Evolutionary conservation across 2,888 invertebrate species (phyloP), one percentile per base, ranked within the genome.

Genomic region (Dynastes tityus): DNA sequence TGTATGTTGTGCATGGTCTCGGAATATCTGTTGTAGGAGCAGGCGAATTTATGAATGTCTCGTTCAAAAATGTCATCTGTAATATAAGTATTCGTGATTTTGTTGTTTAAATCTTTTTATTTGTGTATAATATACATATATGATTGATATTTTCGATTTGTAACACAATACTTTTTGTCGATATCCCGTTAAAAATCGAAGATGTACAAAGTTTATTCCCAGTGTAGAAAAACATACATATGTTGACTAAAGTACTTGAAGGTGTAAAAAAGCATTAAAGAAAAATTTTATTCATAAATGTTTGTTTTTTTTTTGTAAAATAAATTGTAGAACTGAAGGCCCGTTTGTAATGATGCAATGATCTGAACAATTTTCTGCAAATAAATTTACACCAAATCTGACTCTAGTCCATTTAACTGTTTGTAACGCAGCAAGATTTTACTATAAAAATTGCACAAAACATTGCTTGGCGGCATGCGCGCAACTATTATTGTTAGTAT

Each of bases 191-290:
- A 45, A 45, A 64, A 51, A 64, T 51, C 53, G 51, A 65, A 53
- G 49, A 65, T 51, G 49, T 76, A 65, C 61, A 63, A 75, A 75
- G 40, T 49, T 61, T 45, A 61, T 75, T 29, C n/a, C 16, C 29
- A 27, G 64, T 63, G 51, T 65, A 53, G 51, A 51, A 49, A 77
- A 77, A 77, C 51, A 32, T 80, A 83, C 82, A 77, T 83, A 84
- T 84, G 84, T 85, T 84, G 83, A 85, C 77, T 83, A 79, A 83
- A 84, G 83, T 85, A 85, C 82, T 82, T 82, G 81, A 82, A 80
- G 61, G 51, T 82, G 81, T 82, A 82, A 82, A 82, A 80, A 82
- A 4, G 78, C 81, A 79, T 82, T 82, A 82, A 81, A 81, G 82
- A 82, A 80, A 82, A 82, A 81, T 83, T 84, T 83, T 83, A 84